Percentiles rank a stretch among this genome's conserved stretches.
Evolutionary conservation across 2,113 vertebrate species (phyloP).

Genomic region (Paralichthys olivaceus): DNA sequence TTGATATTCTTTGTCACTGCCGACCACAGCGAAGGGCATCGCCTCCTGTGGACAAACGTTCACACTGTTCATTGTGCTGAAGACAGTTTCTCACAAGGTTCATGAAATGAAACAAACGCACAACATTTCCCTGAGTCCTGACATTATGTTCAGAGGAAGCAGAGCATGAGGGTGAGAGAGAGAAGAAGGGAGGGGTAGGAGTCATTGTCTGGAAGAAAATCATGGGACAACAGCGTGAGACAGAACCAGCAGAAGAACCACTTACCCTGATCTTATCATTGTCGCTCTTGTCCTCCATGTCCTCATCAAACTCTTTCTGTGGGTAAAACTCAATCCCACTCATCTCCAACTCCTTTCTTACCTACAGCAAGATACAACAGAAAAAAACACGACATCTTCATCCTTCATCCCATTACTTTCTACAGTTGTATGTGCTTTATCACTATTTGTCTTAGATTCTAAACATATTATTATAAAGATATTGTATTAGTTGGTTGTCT

Average conservation of each 20-base stretch:
- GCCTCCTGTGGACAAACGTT: constrained; percentile 85
- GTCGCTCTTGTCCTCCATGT: constrained; percentile 96
- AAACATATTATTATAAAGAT: too few relatives aligned
- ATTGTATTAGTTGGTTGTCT: too few relatives aligned
- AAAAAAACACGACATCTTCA: not conserved
- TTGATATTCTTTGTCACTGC: constrained; percentile 98
- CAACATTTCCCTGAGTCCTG: not conserved
- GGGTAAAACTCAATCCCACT: constrained; percentile 96
- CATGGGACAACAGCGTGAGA: not conserved
- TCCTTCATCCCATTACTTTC: too few relatives aligned
- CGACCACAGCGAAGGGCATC: constrained; percentile 98
- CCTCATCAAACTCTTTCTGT: constrained; percentile 97
- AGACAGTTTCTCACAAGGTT: not conserved
- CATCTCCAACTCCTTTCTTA: constrained; percentile 94
- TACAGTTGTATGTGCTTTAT: too few relatives aligned
- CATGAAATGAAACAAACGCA: constrained; percentile 36
- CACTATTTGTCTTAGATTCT: too few relatives aligned
- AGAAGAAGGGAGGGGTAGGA: not conserved
- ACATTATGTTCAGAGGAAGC: not conserved
- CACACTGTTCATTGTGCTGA: not conserved
- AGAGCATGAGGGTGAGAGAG: not conserved
- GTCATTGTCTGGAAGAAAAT: not conserved
- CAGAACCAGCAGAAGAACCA: constrained; percentile 1
- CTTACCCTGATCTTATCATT: constrained; percentile 98
- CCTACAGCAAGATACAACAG: constrained; percentile 77